Conservation (phyloP, 2,797 vertebrate species). For the Menidia menidia region DNA sequence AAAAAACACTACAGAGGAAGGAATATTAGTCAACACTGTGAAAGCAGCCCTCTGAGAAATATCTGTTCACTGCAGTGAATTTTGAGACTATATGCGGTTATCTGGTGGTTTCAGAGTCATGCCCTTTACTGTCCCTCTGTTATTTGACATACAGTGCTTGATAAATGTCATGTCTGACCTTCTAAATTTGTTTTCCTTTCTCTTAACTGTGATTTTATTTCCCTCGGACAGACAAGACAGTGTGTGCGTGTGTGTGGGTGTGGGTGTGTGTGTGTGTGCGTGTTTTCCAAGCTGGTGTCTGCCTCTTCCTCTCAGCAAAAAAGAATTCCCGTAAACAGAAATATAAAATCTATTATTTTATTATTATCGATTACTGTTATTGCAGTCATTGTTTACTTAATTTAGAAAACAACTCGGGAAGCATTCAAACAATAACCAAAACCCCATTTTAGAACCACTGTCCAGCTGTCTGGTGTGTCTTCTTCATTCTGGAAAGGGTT, state of each 20-base stretch:
- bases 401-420: conserved; percentile 30
- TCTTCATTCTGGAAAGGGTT: conserved; percentile 80
- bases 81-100: conserved; percentile 72
- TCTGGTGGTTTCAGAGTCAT: conserved; percentile 77
- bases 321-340: conserved; percentile 28
- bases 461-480: conserved; percentile 60
- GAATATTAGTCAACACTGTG: conserved; percentile 68
- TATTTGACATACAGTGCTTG: conserved; percentile 81
- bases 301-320: conserved; percentile 32
- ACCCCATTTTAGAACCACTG: conserved; percentile 34
- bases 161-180: conserved; percentile 82
- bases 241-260: conserved; percentile 27
- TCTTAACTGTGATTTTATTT: conserved; percentile 79
- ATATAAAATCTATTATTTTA: conserved; percentile 44
- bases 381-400: conserved; percentile 41
- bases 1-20: conserved; percentile 62
- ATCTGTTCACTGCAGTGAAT: conserved; percentile 68
- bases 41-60: conserved; percentile 75
- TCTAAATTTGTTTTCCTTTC: conserved; percentile 81
- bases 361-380: conserved; percentile 27
- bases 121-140: conserved; percentile 82
- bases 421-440: conserved; percentile 26
- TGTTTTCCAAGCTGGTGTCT: conserved; percentile 8
- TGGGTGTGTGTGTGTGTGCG: conserved; percentile 16
- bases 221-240: conserved; percentile 72